Evolutionary conservation across 2,113 vertebrate species (phyloP).

Genomic region (Arothron firmamentum): DNA sequence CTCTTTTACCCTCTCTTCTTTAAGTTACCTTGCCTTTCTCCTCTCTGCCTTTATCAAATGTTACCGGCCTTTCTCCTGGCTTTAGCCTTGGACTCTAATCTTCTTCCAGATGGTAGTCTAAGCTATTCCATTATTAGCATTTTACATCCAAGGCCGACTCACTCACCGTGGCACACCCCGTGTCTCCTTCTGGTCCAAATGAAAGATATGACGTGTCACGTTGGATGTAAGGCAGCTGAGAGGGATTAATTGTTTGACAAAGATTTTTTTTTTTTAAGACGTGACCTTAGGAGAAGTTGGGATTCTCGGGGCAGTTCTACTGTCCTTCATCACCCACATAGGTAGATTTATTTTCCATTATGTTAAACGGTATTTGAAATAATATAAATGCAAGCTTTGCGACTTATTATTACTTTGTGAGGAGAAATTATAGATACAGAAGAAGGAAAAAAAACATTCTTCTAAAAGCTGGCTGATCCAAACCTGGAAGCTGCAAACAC

Average conservation of each 20-base stretch:
- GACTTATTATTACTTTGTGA: not conserved
- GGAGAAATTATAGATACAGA: not conserved
- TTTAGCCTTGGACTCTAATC: conserved; percentile 73
- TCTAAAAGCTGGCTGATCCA: no score
- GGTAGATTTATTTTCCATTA: not conserved
- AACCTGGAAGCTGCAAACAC: no score
- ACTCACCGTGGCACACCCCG: conserved; percentile 39
- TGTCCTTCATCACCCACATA: not conserved
- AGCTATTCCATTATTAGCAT: conserved; percentile 75
- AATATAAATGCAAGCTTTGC: not conserved
- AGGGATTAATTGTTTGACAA: conserved; percentile 13
- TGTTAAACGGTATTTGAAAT: not conserved
- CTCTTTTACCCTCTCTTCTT: conserved; percentile 51
- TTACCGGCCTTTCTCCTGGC: conserved; percentile 54
- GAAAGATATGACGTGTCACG: conserved; percentile 33
- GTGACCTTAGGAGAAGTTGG: conserved; percentile 12
- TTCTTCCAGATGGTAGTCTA: conserved; percentile 67
- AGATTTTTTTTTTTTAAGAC: conserved; percentile 7
- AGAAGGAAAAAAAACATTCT: not conserved
- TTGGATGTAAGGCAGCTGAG: conserved; percentile 25
- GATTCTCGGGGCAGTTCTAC: conserved; percentile 3
- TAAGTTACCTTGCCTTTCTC: conserved; percentile 53
- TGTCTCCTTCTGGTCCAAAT: conserved; percentile 18
- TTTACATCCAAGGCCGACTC: conserved; percentile 61
- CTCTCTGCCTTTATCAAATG: conserved; percentile 56